These are phyloP conservation scores for Orycteropus afer DNA, from an alignment of 2,113 vertebrate genomes.

Conservation along the genomic window DNA sequence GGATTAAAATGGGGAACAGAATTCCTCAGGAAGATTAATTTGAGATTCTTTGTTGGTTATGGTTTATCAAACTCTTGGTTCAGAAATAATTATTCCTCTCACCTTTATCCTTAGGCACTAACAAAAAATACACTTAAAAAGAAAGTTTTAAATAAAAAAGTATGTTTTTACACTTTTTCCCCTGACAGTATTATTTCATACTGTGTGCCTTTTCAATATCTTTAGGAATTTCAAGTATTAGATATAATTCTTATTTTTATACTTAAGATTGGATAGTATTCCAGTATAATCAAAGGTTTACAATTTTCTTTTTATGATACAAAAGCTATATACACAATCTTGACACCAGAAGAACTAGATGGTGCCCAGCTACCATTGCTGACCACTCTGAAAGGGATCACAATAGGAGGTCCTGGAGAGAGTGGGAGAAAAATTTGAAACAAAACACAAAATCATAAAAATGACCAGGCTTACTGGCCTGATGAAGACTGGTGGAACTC, in stretches of 20 bases:
- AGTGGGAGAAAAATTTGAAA: no score
- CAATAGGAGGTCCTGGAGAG: no score
- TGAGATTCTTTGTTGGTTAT: not conserved
- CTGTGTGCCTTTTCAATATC: not conserved
- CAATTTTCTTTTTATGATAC: not conserved
- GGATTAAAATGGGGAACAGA: not conserved
- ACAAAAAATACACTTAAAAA: not conserved
- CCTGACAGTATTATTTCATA: not conserved
- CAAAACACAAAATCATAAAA: no score
- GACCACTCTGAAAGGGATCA: no score
- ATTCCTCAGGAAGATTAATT: slow-evolving; percentile 48
- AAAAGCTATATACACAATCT: not conserved
- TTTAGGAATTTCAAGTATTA: slow-evolving; percentile 31
- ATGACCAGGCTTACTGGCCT: no score
- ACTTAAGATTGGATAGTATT: not conserved
- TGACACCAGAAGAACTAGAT: no score
- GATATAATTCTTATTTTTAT: not conserved
- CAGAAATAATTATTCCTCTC: slow-evolving; percentile 34
- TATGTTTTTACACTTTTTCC: not conserved
- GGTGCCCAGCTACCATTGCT: no score
- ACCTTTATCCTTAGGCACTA: not conserved
- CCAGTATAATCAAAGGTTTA: not conserved
- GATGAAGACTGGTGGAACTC: no score
- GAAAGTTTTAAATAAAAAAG: slow-evolving; percentile 1
- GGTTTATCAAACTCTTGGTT: not conserved